Conservation (phyloP, 2,888 invertebrate species). For the Acrocyrtus sp. region DNA sequence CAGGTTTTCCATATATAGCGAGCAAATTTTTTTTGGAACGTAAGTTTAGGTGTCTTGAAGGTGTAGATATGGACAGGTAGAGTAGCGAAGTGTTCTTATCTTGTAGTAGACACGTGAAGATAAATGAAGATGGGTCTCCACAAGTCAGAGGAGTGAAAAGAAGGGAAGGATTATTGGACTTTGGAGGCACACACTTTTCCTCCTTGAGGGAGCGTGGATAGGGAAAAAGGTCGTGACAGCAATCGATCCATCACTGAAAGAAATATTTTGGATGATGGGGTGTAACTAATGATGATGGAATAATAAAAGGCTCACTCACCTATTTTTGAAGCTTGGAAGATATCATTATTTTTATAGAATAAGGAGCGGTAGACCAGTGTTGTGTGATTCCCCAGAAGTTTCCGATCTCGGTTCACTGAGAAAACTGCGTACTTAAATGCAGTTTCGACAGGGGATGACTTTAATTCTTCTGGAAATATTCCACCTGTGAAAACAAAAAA, state of each 20-base stretch:
- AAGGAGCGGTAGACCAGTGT: slow-evolving; percentile 93
- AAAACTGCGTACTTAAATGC: slow-evolving; percentile 96
- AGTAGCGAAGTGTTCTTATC: neutral
- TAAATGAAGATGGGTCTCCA: slow-evolving; percentile 33
- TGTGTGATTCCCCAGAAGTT: slow-evolving; percentile 84
- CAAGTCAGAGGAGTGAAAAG: too few relatives aligned
- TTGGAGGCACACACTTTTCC: neutral
- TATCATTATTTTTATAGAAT: slow-evolving; percentile 88
- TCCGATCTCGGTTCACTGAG: slow-evolving; percentile 88
- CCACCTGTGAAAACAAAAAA: slow-evolving; percentile 76
- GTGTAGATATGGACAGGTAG: neutral
- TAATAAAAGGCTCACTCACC: slow-evolving; percentile 70
- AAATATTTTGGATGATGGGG: slow-evolving; percentile 30
- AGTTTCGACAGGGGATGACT: slow-evolving; percentile 85
- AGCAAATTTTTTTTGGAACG: neutral
- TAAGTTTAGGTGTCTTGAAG: neutral
- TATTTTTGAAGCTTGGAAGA: slow-evolving; percentile 91
- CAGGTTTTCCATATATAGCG: neutral
- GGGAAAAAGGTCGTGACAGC: slow-evolving; percentile 30
- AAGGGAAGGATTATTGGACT: too few relatives aligned
- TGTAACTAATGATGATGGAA: slow-evolving; percentile 50
- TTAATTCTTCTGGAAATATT: slow-evolving; percentile 90
- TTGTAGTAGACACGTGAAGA: slow-evolving; percentile 19
- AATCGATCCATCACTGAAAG: slow-evolving; percentile 42
- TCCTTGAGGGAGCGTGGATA: neutral